Evolutionary conservation across 2,888 invertebrate species (phyloP), one percentile per base, ranked within the genome.

Genomic region (Euzophera pinguis): DNA sequence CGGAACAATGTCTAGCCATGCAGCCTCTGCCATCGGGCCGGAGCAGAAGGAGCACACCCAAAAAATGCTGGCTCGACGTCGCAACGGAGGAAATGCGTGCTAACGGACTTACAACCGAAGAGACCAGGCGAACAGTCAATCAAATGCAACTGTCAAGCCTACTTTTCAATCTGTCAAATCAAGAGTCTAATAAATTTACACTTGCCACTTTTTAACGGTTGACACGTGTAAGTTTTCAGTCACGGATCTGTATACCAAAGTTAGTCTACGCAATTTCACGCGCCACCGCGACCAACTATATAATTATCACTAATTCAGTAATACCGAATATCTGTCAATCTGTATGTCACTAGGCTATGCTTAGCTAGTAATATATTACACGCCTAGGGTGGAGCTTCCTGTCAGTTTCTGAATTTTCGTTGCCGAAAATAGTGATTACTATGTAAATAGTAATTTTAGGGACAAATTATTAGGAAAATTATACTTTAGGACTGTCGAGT

Each of bases 221-320:
- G n/a, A n/a, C n/a, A n/a, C n/a, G n/a, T n/a, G n/a, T n/a, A n/a
- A n/a, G n/a, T 22, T 3, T 22, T 22, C 3, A 2, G 2, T 5
- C 3, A 22, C 14, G 34, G 16, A 14, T 48, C 47, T 49, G 37
- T n/a, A 1, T 7, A 29, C 1, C 9, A 10, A 10, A 8, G 10
- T 42, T 54, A 42, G 17, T 48, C 54, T 54, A 29, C 39, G 16
- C 57, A 57, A 62, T 66, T 75, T 67, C 67, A 69, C 75, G 71
- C 69, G 57, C 67, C 62, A 64, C 64, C 59, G 63, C 63, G 62
- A 60, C 55, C 57, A 56, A 57, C 59, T 65, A 54, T 78, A 66
- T 70, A 76, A 79, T 81, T 77, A 79, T 69, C 69, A 62, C 60
- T 75, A 73, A 78, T 79, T 71, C 65, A 67, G 67, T 71, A 76